Base-by-base conservation (phyloP, 2,113 vertebrate species). In the Eonycteris spelaea region DNA sequence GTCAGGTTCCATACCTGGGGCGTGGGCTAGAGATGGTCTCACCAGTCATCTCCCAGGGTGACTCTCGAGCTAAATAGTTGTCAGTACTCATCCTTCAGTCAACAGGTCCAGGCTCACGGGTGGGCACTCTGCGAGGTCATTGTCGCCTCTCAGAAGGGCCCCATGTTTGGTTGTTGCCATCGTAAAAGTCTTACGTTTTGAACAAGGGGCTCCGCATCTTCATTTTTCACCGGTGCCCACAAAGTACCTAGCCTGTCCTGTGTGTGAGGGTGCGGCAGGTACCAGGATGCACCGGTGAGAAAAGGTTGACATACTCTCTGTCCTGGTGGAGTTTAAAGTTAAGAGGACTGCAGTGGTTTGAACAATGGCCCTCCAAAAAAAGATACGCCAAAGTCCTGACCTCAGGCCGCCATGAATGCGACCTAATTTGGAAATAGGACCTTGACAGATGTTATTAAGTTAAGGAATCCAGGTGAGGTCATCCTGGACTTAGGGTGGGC, bases 51-150 rank as follows among this genome's bases (percentile, higher is more conserved):
- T 51, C 7, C 38, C 28, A 26, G 7, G 6, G 18, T 3, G 79
- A 24, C 61, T 63, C 30, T 33, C 4, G 0, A 51, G 28, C 24
- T 84, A 38, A 51, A 43, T 30, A 10, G 16, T 30, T 48, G 30
- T 61, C n/a, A 33, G 2, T 3, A 18, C 12, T 89, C 63, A 33
- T 33, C 3, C 1, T n/a, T 61, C 33, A 2, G 7, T 33, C 4
- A 1, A 21, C 45, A 63, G 79, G 59, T 19, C 33, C 16, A 6
- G 15, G 28, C n/a, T 53, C 67, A 19, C 1, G 18, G 9, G 21
- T 16, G 2, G 12, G 30, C 24, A 9, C 0, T 40, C 15, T 2
- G 9, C 22, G 22, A 10, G 5, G 15, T 21, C 53, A n/a, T n/a
- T 28, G 43, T 8, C 16, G 9, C 78, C 38, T 8, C 35, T 35